phyloP scores from a whole-genome alignment of 2,797 vertebrate genomes.

The Parotocinclus haroldoi region DNA sequence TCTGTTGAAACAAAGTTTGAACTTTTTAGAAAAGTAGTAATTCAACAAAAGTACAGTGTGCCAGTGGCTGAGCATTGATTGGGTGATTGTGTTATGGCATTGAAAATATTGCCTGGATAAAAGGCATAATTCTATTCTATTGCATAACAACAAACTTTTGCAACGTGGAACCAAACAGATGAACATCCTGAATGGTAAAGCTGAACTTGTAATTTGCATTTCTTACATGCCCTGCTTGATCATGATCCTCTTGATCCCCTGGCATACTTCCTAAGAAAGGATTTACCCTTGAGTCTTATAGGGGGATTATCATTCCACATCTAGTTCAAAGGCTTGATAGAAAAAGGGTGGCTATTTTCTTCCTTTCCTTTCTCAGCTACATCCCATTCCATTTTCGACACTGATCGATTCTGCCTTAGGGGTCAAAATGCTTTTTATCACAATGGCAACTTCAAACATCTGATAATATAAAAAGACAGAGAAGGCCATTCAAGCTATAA shows the following conservation, averaged over 20 bases:
- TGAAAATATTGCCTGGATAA: too few species aligned
- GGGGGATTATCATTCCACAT: slow-evolving; percentile 25
- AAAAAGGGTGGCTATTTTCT: slow-evolving; percentile 5
- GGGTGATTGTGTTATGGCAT: too few species aligned
- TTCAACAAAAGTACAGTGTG: too few species aligned
- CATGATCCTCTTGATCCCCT: slow-evolving; percentile 26
- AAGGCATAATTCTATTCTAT: too few species aligned
- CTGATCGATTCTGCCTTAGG: slow-evolving; percentile 15
- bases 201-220: not conserved
- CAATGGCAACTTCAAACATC: slow-evolving; percentile 49
- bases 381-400: slow-evolving; percentile 1
- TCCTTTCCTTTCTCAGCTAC: not conserved
- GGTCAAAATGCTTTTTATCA: slow-evolving; percentile 29
- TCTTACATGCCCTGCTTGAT: not conserved
- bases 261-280: slow-evolving; percentile 12
- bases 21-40: too few species aligned
- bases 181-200: too few species aligned
- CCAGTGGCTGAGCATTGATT: too few species aligned
- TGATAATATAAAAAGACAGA: slow-evolving; percentile 53
- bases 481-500: slow-evolving; percentile 50
- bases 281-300: slow-evolving; percentile 22
- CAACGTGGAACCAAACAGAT: too few species aligned
- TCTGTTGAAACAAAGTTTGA: too few species aligned
- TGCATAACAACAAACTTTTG: too few species aligned
- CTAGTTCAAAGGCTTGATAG: slow-evolving; percentile 31